Conservation (phyloP, 2,888 invertebrate species). For the Euclidia mi region DNA sequence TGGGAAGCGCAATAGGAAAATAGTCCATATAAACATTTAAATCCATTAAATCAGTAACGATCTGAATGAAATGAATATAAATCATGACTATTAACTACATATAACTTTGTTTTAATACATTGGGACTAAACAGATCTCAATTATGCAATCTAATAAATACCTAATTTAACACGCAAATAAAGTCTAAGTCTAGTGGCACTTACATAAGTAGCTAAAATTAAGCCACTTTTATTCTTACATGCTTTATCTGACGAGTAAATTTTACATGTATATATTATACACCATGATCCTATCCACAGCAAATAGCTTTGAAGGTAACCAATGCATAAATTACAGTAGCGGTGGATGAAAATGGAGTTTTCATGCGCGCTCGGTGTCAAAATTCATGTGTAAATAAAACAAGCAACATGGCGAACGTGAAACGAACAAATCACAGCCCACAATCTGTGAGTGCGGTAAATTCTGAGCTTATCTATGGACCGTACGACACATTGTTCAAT, state of each 20-base stretch:
- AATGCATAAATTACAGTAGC: slow-evolving; percentile 56
- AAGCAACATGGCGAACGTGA: slow-evolving; percentile 39
- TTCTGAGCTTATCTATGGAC: slow-evolving; percentile 53
- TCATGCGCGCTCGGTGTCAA: slow-evolving; percentile 53
- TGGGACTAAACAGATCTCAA: no score
- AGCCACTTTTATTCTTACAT: not conserved
- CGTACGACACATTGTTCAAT: slow-evolving; percentile 39
- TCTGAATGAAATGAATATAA: no score
- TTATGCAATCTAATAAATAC: no score
- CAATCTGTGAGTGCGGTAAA: slow-evolving; percentile 49
- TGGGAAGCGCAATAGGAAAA: no score
- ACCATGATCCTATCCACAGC: slow-evolving; percentile 16
- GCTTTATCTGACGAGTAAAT: not conserved
- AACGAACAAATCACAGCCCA: slow-evolving; percentile 55
- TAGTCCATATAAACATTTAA: no score
- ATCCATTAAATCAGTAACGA: no score
- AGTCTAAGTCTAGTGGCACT: no score
- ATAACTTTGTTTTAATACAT: no score
- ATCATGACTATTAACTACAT: no score
- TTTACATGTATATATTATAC: not conserved
- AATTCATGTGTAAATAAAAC: slow-evolving; percentile 57
- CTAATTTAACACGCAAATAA: no score
- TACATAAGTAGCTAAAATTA: not conserved
- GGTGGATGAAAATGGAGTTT: slow-evolving; percentile 51
- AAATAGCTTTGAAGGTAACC: slow-evolving; percentile 50